Evolutionary conservation across 37 sponge, comb jelly and placozoan species (phyloP).

Genomic region (Ephydatia muelleri): DNA sequence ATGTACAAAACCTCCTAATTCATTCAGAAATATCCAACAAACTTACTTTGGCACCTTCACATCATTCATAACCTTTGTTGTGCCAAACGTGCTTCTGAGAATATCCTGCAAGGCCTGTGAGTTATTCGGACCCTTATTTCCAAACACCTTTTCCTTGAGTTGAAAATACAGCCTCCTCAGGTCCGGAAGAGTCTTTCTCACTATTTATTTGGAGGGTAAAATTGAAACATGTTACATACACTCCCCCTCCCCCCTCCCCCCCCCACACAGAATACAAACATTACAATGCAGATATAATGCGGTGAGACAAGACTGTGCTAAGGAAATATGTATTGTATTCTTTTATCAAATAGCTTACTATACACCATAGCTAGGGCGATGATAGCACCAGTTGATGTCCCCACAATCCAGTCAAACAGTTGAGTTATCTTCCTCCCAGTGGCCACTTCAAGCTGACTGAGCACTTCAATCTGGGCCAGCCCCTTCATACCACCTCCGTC

Average conservation of each 20-base stretch:
- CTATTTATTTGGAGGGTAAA: neutral
- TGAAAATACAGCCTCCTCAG: slow-evolving; percentile 38
- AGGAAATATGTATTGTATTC: no score
- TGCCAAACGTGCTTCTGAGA: slow-evolving; percentile 42
- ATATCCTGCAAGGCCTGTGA: slow-evolving; percentile 41
- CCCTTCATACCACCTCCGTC: slow-evolving; percentile 49
- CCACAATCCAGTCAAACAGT: slow-evolving; percentile 54
- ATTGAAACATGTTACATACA: neutral
- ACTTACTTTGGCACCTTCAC: slow-evolving; percentile 44
- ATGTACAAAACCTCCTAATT: neutral
- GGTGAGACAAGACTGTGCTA: no score
- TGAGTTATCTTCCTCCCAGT: slow-evolving; percentile 31
- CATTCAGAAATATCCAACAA: no score
- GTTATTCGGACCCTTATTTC: neutral
- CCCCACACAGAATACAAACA: no score
- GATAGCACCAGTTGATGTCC: slow-evolving; percentile 41
- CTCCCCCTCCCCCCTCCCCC: no score
- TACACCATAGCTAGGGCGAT: slow-evolving; percentile 29
- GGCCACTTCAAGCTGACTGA: slow-evolving; percentile 14
- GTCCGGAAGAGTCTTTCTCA: slow-evolving; percentile 25
- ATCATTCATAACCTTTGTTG: slow-evolving; percentile 43
- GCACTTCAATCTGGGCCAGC: slow-evolving; percentile 36
- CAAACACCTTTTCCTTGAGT: slow-evolving; percentile 39
- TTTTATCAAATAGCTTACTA: slow-evolving; percentile 1
- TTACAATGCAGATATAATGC: no score